A percentile compares a stretch with the other conserved stretches of the same genome.
phyloP scores from a whole-genome alignment of 2,888 invertebrate species.

The Temnothorax ravouxi region DNA sequence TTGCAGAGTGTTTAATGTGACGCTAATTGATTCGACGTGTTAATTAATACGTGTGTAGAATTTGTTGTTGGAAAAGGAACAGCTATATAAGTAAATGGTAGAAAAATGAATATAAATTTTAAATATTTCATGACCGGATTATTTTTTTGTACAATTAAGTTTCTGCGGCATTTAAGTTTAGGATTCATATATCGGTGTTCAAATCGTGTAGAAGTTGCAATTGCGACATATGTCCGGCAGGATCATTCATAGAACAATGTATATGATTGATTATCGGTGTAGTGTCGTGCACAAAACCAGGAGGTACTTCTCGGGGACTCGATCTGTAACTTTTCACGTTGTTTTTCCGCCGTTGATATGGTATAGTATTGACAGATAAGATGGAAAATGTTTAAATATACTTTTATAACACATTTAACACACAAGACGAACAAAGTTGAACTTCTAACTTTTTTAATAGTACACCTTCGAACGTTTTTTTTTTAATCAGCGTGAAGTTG shows the following conservation, averaged over 20 bases:
- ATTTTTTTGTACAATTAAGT: not conserved
- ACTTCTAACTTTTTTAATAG: constrained; percentile 8
- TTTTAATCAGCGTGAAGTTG: not conserved
- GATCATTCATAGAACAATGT: constrained; percentile 69
- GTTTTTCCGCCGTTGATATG: not conserved
- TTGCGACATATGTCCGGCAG: constrained; percentile 42
- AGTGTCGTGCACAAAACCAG: not conserved
- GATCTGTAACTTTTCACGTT: not conserved
- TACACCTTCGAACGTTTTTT: not conserved
- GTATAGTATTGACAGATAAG: constrained; percentile 7
- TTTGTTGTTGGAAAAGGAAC: not conserved
- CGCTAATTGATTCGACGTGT: not conserved
- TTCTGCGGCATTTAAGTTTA: constrained; percentile 63
- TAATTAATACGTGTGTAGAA: not conserved
- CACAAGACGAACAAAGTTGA: not conserved
- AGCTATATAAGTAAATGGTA: not conserved
- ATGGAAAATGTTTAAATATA: not conserved
- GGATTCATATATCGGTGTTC: constrained; percentile 20
- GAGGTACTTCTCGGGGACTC: not conserved
- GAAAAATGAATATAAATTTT: not conserved
- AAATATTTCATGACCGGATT: not conserved
- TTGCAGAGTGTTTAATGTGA: constrained; percentile 46
- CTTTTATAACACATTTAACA: constrained; percentile 7
- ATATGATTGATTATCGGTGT: constrained; percentile 60
- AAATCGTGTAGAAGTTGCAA: constrained; percentile 34